Evolutionary conservation across 2,113 vertebrate genomes (phyloP), one percentile per base, ranked within the genome.

Genomic region (Coryphaenoides rupestris): DNA sequence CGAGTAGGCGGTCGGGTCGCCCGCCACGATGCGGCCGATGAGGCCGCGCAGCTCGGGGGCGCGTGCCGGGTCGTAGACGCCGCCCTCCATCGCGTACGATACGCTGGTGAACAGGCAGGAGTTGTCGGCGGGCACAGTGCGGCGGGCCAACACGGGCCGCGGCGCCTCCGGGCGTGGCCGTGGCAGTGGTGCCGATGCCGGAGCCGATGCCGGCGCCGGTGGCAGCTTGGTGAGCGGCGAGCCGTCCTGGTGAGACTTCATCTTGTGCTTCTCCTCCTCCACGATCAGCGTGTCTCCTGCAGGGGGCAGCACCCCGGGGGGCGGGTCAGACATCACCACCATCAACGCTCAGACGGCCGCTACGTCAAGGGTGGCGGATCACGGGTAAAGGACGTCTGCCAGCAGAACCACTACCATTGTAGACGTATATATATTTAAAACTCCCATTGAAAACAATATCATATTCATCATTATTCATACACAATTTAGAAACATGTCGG

Each of bases 51-150:
- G 95, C 82, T 99, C 95, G 0, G 94, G 92, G 2, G 94, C 92
- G 0, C 94, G 96, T 0, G 87, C 87, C 0, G 94, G 93, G 66
- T 98, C 94, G 6, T 94, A 92, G 24, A 98, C 88, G 0, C 96
- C 96, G 0, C 97, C 96, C 81, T 98, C 97, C 59, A 96, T 93
- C 60, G 96, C 95, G 15, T 96, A 99, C 83, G 84, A 90, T 13
- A 99, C 88, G n/a, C 97, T 99, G 76, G 95, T 99, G 85, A 99
- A 99, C 66, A 99, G 92, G 75, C 97, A 99, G 0, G 97, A 99
- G 77, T 99, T 99, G 84, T 99, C 97, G 0, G 97, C 97, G 0
- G 97, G 97, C 12, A 99, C 97, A 0, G 92, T 88, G 0, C 90
- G 90, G 14, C 96, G 90, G 2, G 85, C 80, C 52, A 98, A 90